Evolutionary conservation across 2,797 vertebrate genomes (phyloP), one percentile per base, ranked within the genome.

Genomic region (Cottoperca gobio): DNA sequence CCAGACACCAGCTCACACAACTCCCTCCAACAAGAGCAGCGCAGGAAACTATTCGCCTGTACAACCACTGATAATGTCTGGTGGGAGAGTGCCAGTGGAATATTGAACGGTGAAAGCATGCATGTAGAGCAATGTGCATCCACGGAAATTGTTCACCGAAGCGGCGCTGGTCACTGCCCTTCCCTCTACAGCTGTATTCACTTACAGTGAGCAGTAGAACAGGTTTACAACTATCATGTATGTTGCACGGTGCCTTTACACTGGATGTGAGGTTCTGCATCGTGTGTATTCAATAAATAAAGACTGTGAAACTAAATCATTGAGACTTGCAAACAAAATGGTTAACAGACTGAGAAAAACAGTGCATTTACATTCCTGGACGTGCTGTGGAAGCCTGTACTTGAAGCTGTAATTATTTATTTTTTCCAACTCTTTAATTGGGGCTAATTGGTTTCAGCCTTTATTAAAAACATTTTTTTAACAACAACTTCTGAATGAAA

Each of bases 1-100:
- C 88, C 93, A 93, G 90, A 85, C 84, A 70, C 71, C 70, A 26
- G 67, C 76, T 89, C 70, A 71, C 57, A 78, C 85, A 82, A 72
- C 82, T 72, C 66, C 64, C 66, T 55, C 61, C 78, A 43, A 46
- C 45, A 28, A 78, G 35, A 40, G 67, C 45, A 40, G 10, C 3
- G 21, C 76, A 79, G 83, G 82, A 86, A 90, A 59, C 59, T 43
- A 71, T 79, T 68, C 0, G 77, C 72, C 76, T 64, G 67, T 53
- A 55, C 61, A 46, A 37, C 61, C 66, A 16, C 84, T 54, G 87
- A 89, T 90, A 88, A 78, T 49, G 71, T 62, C 62, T 59, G 67
- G 3, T 19, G 79, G 73, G 78, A 80, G 78, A 83, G 70, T 87
- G 80, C 79, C 85, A 77, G 26, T 43, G 31, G 60, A 65, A 53